Base-by-base conservation (phyloP, 2,113 vertebrate species). In the Xenopus borealis region DNA sequence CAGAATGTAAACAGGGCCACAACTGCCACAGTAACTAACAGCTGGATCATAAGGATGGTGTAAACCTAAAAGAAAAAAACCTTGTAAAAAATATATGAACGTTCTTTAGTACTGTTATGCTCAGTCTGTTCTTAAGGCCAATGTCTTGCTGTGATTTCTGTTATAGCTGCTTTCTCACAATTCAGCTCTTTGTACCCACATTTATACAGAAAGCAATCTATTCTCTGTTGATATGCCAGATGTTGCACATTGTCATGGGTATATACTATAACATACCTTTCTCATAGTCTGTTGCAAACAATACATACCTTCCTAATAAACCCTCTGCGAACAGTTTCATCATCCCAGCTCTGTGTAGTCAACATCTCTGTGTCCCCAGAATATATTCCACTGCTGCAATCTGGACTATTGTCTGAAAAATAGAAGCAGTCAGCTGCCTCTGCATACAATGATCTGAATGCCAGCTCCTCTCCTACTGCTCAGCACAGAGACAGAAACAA, bases 1-100 rank as follows among this genome's bases (percentile, higher is more conserved):
- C 94, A 95, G 89, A 98, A 98, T 30, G 94, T 96, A 81, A 97
- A 98, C 80, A 98, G 82, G 80, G 94, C 89, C 82, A 97, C 94
- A 2, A 98, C 88, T 10, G 88, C 81, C 0, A 96, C 50, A 0
- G 96, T 98, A 77, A 96, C 85, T 81, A 95, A 79, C 59, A 98
- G 90, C 84, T 98, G 96, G 72, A 94, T 78, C 88, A 93, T 84
- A 75, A 98, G 88, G 80, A 98, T 96, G 78, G 91, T 70, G 0
- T 96, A 98, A 75, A 98, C 96, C 95, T 98, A 79, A 74, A 80
- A 81, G 0, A 69, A 17, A 66, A 7, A 19, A 18, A 17, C 5
- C 3, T 10, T 58, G 3, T 19, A 58, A 3, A 58, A 6, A 12
- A 58, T 58, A 19, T 18, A 14, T 58, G 55, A 18, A 58, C 1